Percentiles rank a stretch among this genome's conserved stretches.
Conservation (phyloP, 2,113 vertebrate species). For the Psammodynastes pulverulentus region DNA sequence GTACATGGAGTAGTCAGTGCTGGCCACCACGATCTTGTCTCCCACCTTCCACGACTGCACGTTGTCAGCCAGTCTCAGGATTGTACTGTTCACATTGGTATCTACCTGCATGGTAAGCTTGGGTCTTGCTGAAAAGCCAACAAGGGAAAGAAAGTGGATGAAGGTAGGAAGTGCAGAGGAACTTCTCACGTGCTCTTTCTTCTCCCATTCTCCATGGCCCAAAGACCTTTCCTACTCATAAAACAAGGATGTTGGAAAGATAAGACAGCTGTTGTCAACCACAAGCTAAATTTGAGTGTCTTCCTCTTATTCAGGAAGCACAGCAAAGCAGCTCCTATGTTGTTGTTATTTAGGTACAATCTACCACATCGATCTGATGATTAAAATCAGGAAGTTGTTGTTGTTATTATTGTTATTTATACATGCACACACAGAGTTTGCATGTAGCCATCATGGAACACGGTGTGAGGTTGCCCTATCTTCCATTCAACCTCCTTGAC, state of each 20-base stretch:
- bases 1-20: conserved; percentile 84
- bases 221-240: neutral
- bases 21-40: conserved; percentile 76
- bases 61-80: conserved; percentile 70
- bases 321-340: neutral
- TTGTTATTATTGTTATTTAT: neutral
- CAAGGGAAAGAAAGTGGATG: neutral
- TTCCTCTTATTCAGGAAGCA: neutral
- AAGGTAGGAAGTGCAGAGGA: neutral
- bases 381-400: neutral
- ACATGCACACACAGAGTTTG: neutral
- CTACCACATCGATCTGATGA: neutral
- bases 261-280: neutral
- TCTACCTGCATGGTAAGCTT: conserved; percentile 83
- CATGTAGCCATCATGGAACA: neutral
- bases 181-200: neutral
- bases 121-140: conserved; percentile 78
- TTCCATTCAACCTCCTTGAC: neutral
- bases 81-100: conserved; percentile 76
- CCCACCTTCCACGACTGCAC: conserved; percentile 69
- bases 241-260: neutral
- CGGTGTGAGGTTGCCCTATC: neutral
- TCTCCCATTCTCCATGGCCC: neutral
- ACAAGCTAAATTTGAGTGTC: neutral
- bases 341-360: neutral